Evolutionary conservation across 92 coral and sea anemone species (phyloP), one percentile per base, ranked within the genome.

Genomic region (Phenganax marumi): DNA sequence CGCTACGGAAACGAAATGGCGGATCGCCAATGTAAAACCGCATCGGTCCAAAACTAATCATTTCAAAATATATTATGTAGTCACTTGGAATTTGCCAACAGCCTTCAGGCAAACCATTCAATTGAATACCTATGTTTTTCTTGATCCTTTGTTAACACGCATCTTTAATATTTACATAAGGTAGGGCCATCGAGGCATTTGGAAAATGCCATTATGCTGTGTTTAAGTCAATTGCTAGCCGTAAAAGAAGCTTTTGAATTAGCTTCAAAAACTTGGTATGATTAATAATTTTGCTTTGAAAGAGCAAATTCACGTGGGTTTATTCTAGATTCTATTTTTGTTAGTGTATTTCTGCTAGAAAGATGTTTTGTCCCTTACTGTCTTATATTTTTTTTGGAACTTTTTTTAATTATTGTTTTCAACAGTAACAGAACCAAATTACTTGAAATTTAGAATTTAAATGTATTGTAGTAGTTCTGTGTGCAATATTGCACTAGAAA

Each of bases 71-170:
- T 33, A 33, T 33, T 33, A 33, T 39, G 54, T 48, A n/a, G 11
- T 50, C 23, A 74, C 17, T 25, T 17, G 17, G 60, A n/a, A 50
- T 74, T 74, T 17, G 47, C 13, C 21, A 52, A 74, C 43, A 66
- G 12, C 50, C 62, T 74, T 72, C 51, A 52, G 61, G 46, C 62
- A 23, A 74, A 53, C 51, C 47, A 50, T n/a, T 74, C 51, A 74
- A 74, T 17, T 2, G 62, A 74, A 25, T 50, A 53, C 79, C 79
- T 56, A 8, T 17, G 47, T 18, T n/a, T 8, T n/a, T 6, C 46
- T 22, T 74, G 24, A 74, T 74, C 79, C 52, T 17, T 74, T n/a
- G 49, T 74, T 19, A 50, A 74, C 60, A 74, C 49, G 0, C 9
- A 0, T 22, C 13, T 12, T 3, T 11, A 74, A 52, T 74, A 74